A percentile compares a stretch with the other conserved stretches of the same genome.
phyloP scores from a whole-genome alignment of 2,797 vertebrate species.

The Rhinatrema bivittatum region DNA sequence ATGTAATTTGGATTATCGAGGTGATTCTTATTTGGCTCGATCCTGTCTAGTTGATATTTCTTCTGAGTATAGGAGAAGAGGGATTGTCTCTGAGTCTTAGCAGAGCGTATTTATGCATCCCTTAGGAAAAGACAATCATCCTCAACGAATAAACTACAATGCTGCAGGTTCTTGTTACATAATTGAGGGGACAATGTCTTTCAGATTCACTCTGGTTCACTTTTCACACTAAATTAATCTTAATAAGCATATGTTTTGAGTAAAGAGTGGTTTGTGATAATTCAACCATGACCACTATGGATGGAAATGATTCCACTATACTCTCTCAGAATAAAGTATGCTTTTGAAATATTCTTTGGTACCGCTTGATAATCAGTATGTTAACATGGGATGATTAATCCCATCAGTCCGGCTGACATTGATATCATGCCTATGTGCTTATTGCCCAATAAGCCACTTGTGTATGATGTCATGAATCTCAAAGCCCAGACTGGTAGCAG shows the following conservation, averaged over 20 bases:
- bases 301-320: slow-evolving; percentile 50
- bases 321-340: slow-evolving; percentile 27
- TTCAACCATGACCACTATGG: slow-evolving; percentile 57
- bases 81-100: slow-evolving; percentile 3
- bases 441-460: slow-evolving; percentile 28
- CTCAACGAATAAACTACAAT: slow-evolving; percentile 38
- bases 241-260: slow-evolving; percentile 64
- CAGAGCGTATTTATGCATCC: slow-evolving; percentile 33
- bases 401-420: slow-evolving; percentile 43
- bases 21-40: slow-evolving; percentile 35
- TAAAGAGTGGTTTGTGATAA: slow-evolving; percentile 62
- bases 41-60: slow-evolving; percentile 31
- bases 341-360: slow-evolving; percentile 47
- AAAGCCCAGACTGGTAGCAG: slow-evolving; percentile 13
- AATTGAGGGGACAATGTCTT: slow-evolving; percentile 53
- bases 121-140: slow-evolving; percentile 41
- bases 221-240: slow-evolving; percentile 68
- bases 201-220: slow-evolving; percentile 56
- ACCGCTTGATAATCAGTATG: slow-evolving; percentile 54
- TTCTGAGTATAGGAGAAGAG: slow-evolving; percentile 29
- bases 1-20: slow-evolving; percentile 38
- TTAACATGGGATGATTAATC: slow-evolving; percentile 65
- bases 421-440: slow-evolving; percentile 22
- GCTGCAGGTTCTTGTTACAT: slow-evolving; percentile 54
- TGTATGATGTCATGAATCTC: slow-evolving; percentile 35